Base-by-base conservation (phyloP, 2,113 vertebrate genomes). In the Neogale vison region DNA sequence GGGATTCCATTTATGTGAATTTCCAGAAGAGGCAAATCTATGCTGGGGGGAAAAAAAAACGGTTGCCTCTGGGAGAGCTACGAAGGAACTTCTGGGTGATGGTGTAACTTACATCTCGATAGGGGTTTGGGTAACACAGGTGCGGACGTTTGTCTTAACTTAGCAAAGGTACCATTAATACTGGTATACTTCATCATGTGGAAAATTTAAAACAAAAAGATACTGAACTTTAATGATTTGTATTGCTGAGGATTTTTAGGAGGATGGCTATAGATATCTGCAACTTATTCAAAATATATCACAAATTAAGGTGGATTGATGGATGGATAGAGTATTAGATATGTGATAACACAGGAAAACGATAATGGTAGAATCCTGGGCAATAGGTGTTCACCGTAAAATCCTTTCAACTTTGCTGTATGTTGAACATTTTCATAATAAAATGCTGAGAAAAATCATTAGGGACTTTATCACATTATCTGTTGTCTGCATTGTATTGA, bases 161-260 rank as follows among this genome's bases (percentile, higher is more conserved):
- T 86, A 65, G 31, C 36, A 31, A 79, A 67, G 6, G 23, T 81
- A 45, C 72, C 20, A 14, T 52, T 87, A n/a, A 84, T 90, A 59
- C 83, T 63, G 63, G n/a, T 89, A 15, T 26, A 26, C 50, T 61
- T 88, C 13, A 24, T 63, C 45, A 7, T 74, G 47, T 42, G 67
- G 79, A 92, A 61, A 61, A n/a, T 92, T 86, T 86, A 88, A 12
- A 88, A 77, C 24, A 88, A 52, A 87, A 87, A 90, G 84, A 59
- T 47, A 71, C 1, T 88, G 23, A 63, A 71, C 39, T 92, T 57
- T 24, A 80, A 45, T 71, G 36, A 88, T 69, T 21, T 9, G 39
- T 83, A 69, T 79, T 79, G 39, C 65, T 34, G 23, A 83, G 29
- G 67, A 59, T 8, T 79, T 96, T 77, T 69, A 69, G 67, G 91